These are phyloP conservation scores for Anthopleura sola DNA, from an alignment of 64 coral and sea anemone genomes.

Conservation along the genomic window DNA sequence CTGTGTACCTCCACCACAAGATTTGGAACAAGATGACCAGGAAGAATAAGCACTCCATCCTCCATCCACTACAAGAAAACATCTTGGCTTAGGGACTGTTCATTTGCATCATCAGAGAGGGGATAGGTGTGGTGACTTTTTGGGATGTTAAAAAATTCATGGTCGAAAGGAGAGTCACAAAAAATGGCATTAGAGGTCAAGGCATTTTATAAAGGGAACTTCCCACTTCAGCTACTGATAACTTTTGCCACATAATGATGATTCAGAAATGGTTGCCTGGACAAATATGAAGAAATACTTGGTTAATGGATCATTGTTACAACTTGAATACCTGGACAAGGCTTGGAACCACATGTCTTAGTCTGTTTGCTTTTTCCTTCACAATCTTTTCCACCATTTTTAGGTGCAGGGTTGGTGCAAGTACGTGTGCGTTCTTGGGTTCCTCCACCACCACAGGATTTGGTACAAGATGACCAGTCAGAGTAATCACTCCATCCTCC, in stretches of 20 bases:
- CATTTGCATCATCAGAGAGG: too few relatives aligned
- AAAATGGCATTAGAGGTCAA: too few relatives aligned
- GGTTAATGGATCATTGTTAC: too few relatives aligned
- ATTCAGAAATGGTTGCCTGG: too few relatives aligned
- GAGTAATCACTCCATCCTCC: background rate
- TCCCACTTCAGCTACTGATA: too few relatives aligned
- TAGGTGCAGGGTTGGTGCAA: background rate
- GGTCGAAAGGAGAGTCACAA: too few relatives aligned
- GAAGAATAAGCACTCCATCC: background rate
- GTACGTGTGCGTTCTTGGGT: background rate
- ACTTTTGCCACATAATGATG: too few relatives aligned
- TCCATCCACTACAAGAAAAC: background rate
- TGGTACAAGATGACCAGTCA: background rate
- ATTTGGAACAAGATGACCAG: background rate
- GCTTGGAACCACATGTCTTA: background rate
- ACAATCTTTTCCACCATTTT: background rate
- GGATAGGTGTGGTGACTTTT: too few relatives aligned
- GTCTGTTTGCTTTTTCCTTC: background rate
- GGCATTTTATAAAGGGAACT: too few relatives aligned
- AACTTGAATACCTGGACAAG: conserved; percentile 3
- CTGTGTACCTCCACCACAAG: background rate
- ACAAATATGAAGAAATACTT: too few relatives aligned
- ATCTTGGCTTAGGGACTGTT: background rate
- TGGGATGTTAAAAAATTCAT: too few relatives aligned
- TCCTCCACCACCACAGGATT: background rate